phyloP scores from a whole-genome alignment of 1,140 invertebrate genomes.

The Drosophila kanapiae region DNA sequence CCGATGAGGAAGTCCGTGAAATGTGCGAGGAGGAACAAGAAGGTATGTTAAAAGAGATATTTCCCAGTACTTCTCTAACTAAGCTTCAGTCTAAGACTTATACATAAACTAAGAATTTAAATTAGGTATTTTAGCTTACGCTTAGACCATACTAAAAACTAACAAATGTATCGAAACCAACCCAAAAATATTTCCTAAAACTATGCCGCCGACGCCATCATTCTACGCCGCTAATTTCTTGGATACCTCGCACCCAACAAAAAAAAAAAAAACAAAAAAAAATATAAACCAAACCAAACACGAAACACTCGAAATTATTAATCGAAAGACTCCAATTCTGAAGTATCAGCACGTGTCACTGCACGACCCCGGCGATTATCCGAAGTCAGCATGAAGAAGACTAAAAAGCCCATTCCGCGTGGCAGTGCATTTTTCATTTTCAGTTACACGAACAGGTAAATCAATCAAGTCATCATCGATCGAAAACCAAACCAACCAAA shows the following conservation, averaged over 20 bases:
- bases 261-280: slow-evolving; percentile 23
- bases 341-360: slow-evolving; percentile 85
- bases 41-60: slow-evolving; percentile 52
- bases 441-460: slow-evolving; percentile 95
- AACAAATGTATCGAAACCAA: slow-evolving; percentile 47
- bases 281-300: slow-evolving; percentile 15
- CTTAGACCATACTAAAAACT: slow-evolving; percentile 56
- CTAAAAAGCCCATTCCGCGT: slow-evolving; percentile 97
- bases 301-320: slow-evolving; percentile 63
- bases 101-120: slow-evolving; percentile 12
- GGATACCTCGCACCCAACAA: slow-evolving; percentile 36
- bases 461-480: slow-evolving; percentile 86
- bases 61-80: not conserved
- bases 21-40: slow-evolving; percentile 85
- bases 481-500: slow-evolving; percentile 15
- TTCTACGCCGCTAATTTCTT: slow-evolving; percentile 27
- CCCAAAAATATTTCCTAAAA: slow-evolving; percentile 57
- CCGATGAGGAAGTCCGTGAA: slow-evolving; percentile 89
- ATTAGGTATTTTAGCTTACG: slow-evolving; percentile 50
- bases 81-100: slow-evolving; percentile 38
- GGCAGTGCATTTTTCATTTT: slow-evolving; percentile 98
- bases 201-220: slow-evolving; percentile 65
- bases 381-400: slow-evolving; percentile 94
- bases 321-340: slow-evolving; percentile 81
- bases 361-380: slow-evolving; percentile 95